These are phyloP conservation scores for Trilocha varians DNA, from an alignment of 2,888 invertebrate genomes.

Conservation along the genomic window DNA sequence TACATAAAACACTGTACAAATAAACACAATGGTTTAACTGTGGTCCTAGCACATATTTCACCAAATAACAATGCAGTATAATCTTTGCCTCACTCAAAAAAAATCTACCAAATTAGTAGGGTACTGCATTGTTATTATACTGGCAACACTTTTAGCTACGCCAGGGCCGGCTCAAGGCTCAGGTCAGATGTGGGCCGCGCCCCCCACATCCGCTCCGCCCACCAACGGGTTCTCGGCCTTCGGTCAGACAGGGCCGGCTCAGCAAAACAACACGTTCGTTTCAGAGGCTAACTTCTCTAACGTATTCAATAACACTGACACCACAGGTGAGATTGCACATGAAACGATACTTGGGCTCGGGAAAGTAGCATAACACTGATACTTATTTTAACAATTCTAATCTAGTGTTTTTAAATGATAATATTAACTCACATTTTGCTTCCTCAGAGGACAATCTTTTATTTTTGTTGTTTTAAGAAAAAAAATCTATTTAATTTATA, in stretches of 20 bases:
- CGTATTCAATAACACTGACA: conserved; percentile 86
- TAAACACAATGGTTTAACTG: background rate
- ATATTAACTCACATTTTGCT: too few species aligned
- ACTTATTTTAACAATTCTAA: too few species aligned
- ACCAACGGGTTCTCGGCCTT: conserved; percentile 42
- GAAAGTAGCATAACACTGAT: too few species aligned
- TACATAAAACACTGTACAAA: background rate
- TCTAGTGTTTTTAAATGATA: too few species aligned
- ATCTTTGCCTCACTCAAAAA: background rate
- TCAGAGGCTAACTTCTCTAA: conserved; percentile 91
- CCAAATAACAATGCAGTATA: too few species aligned
- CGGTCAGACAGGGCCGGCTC: conserved; percentile 36
- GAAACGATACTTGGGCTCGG: too few species aligned
- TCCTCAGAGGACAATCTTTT: too few species aligned
- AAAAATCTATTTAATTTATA: too few species aligned
- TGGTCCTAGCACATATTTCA: conserved; percentile 14
- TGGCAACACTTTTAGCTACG: conserved; percentile 22
- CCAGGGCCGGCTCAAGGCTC: conserved; percentile 16
- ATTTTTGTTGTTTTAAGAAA: too few species aligned
- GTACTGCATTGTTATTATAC: conserved; percentile 16
- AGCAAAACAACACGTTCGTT: conserved; percentile 75
- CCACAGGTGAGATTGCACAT: conserved; percentile 72
- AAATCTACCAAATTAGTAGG: background rate
- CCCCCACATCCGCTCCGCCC: conserved; percentile 29
- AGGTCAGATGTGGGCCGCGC: conserved; percentile 29